Evolutionary conservation across 2,797 vertebrate species (phyloP), one percentile per base, ranked within the genome.

Genomic region (Chaetophractus vellerosus): DNA sequence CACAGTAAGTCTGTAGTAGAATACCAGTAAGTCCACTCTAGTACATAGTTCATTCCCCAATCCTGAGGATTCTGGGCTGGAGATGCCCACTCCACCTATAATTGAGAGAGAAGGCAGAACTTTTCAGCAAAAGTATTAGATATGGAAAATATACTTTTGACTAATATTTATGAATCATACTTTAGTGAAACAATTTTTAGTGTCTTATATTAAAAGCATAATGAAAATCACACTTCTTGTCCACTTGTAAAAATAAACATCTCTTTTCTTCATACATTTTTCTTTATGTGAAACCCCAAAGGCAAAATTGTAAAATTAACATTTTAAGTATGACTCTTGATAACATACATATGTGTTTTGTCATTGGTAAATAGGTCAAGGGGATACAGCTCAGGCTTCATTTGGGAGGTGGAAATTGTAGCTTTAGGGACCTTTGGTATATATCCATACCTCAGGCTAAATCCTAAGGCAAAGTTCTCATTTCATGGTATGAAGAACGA

Each of bases 311-410:
- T 80, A 52, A 63, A 76, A 16, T 57, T n/a, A 50, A 79, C 8
- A 19, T 71, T 89, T 84, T 82, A 79, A 81, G 12, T 55, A 69
- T 50, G 33, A 18, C 68, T 66, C 9, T 71, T 75, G 79, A 81
- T 41, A 93, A 48, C 90, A 75, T 90, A 85, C 64, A 66, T 71
- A 23, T 6, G 16, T 84, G 9, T 76, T 91, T 90, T 82, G 72
- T 88, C 15, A 23, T 63, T 81, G 31, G 19, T 38, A 94, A 88
- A 36, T 90, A 92, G 90, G 93, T 90, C 92, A 93, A 31, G 18
- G 33, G 78, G 8, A 84, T 28, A 12, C 3, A 82, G 16, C 4
- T 74, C 26, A 48, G 26, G 16, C 26, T 52, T 59, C 50, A 38
- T 68, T 59, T 75, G 61, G 33, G 69, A 83, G 31, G 26, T 80